A percentile compares a stretch with the other conserved stretches of the same genome.
Conservation (phyloP, 2,797 vertebrate genomes). For the Crypturellus tataupa region DNA sequence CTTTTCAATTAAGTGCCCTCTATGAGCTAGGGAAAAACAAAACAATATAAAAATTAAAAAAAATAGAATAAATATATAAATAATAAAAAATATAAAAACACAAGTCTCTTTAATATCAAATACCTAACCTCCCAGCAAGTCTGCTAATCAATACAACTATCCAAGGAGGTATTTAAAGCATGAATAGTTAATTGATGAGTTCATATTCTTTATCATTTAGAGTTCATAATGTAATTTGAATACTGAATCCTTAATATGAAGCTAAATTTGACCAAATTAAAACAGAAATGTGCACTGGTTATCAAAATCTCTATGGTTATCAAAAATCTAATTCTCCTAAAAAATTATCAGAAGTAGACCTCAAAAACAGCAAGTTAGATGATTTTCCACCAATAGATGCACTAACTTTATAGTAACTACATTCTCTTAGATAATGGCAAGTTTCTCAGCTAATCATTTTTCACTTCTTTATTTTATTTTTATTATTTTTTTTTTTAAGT, state of each 20-base stretch:
- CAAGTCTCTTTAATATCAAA: neutral
- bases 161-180: neutral
- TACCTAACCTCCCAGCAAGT: neutral
- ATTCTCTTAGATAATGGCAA: conserved; percentile 49
- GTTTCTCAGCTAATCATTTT: conserved; percentile 63
- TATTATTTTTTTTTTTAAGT: conserved; percentile 21
- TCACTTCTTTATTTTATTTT: neutral
- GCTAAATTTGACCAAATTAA: conserved; percentile 53
- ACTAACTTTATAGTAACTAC: conserved; percentile 61
- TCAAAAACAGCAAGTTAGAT: conserved; percentile 34
- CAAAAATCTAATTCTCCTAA: conserved; percentile 44
- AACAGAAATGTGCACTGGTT: conserved; percentile 43
- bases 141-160: neutral
- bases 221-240: neutral
- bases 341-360: conserved; percentile 54
- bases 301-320: neutral
- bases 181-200: neutral
- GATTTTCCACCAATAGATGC: conserved; percentile 63
- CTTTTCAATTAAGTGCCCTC: neutral
- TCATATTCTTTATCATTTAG: neutral
- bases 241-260: conserved; percentile 42
- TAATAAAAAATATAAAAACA: no score
- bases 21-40: neutral
- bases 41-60: neutral
- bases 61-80: no score